phyloP scores from a whole-genome alignment of 2,888 invertebrate genomes.

The Craniophora ligustri region DNA sequence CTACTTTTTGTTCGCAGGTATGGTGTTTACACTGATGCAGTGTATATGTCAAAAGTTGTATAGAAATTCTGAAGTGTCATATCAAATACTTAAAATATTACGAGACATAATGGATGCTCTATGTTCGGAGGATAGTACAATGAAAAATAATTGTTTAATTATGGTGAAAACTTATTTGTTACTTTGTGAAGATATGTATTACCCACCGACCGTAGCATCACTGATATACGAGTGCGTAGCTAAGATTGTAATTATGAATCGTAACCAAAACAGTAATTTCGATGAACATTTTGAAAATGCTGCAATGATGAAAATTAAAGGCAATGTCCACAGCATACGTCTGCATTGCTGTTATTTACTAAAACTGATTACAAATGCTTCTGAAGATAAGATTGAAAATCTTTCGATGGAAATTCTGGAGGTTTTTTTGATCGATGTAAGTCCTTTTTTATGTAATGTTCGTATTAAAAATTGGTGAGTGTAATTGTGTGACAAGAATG shows the following conservation, averaged over 20 bases:
- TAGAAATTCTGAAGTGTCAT: constrained; percentile 73
- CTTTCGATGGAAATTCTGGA: constrained; percentile 65
- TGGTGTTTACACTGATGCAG: constrained; percentile 75
- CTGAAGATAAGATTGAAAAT: constrained; percentile 62
- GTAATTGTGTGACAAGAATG: too few species aligned
- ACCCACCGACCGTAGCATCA: constrained; percentile 77
- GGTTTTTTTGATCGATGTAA: constrained; percentile 77
- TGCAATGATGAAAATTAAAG: constrained; percentile 69
- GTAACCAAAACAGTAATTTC: constrained; percentile 56
- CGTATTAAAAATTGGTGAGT: not conserved
- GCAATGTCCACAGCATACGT: constrained; percentile 71
- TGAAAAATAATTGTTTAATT: constrained; percentile 79
- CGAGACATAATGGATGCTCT: constrained; percentile 71
- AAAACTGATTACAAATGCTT: constrained; percentile 58
- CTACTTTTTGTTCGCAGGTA: constrained; percentile 73
- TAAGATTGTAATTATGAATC: constrained; percentile 69
- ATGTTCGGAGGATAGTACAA: constrained; percentile 66
- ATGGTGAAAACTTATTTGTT: constrained; percentile 80
- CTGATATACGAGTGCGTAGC: constrained; percentile 79
- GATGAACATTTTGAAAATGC: constrained; percentile 66
- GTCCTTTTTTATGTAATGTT: constrained; percentile 38
- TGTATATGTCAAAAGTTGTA: constrained; percentile 77
- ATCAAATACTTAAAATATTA: constrained; percentile 70
- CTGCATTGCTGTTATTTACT: constrained; percentile 78
- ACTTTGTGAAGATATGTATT: constrained; percentile 73